Conservation (phyloP, 2,113 vertebrate genomes). For the Stomatorhinus ivindoensis region DNA sequence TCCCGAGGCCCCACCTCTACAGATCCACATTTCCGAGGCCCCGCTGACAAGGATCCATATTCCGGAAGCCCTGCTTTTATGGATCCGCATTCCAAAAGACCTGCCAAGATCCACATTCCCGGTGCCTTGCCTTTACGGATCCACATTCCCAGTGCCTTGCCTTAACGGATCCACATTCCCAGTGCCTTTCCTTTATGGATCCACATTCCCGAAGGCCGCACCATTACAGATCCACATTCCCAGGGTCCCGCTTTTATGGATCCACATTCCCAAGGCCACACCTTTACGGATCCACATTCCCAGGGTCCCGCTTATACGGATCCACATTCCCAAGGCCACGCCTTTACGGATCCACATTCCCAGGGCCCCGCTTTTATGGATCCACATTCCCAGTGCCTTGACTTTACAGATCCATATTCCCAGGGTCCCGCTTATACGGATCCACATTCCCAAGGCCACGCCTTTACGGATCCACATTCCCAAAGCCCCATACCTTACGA, state of each 20-base stretch:
- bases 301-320: conserved; percentile 55
- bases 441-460: no score
- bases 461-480: not conserved
- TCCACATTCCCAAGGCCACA: conserved; percentile 64
- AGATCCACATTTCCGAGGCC: not conserved
- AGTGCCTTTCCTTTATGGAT: not conserved
- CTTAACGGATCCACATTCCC: not conserved
- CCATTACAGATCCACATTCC: not conserved
- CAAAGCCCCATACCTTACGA: no score
- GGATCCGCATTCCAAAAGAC: no score
- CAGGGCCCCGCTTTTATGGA: conserved; percentile 59
- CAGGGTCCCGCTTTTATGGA: conserved; percentile 59
- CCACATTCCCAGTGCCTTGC: no score
- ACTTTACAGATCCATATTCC: conserved; percentile 53
- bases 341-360: not conserved
- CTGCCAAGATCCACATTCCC: not conserved
- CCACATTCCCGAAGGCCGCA: no score
- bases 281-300: conserved; percentile 52
- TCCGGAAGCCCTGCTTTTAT: conserved; percentile 40
- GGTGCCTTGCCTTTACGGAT: conserved; percentile 55
- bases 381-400: conserved; percentile 64
- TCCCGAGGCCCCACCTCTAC: no score
- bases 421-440: conserved; percentile 55
- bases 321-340: no score
- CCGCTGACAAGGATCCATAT: conserved; percentile 68